Evolutionary conservation across 1,140 invertebrate genomes (phyloP).

Genomic region (Planococcus citri): DNA sequence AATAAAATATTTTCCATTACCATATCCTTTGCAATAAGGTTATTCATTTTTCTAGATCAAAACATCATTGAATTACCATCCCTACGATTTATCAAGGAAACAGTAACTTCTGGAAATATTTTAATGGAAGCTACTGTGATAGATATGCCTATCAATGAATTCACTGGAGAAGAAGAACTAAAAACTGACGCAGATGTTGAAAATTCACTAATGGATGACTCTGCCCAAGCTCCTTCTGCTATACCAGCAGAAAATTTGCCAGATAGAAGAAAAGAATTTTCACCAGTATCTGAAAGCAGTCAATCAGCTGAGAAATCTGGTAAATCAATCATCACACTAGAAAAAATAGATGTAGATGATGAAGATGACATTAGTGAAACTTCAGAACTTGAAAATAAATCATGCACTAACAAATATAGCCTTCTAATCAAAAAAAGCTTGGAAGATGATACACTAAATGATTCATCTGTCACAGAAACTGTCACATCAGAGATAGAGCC

Average conservation of each 20-base stretch:
- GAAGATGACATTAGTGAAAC: background rate
- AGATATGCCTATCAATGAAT: slow-evolving; percentile 67
- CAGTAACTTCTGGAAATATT: slow-evolving; percentile 69
- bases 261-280: slow-evolving; percentile 32
- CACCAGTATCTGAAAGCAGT: background rate
- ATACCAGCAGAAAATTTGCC: background rate
- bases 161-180: slow-evolving; percentile 64
- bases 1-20: too few species aligned
- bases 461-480: background rate
- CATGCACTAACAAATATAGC: background rate
- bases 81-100: slow-evolving; percentile 74
- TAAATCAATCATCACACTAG: slow-evolving; percentile 23
- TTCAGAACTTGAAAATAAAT: background rate
- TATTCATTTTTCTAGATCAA: slow-evolving; percentile 46
- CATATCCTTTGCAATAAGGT: background rate
- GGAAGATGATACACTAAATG: background rate
- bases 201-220: slow-evolving; percentile 39
- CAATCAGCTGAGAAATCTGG: background rate
- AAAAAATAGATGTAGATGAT: background rate
- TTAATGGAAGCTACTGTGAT: slow-evolving; percentile 83
- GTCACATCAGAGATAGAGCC: background rate
- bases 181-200: slow-evolving; percentile 73
- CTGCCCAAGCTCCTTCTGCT: background rate
- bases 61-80: slow-evolving; percentile 79
- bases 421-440: background rate